Percentiles rank a stretch among this genome's conserved stretches.
These are phyloP conservation scores for Acanthurus lineatus DNA, from an alignment of 2,797 vertebrate species.

Conservation along the genomic window DNA sequence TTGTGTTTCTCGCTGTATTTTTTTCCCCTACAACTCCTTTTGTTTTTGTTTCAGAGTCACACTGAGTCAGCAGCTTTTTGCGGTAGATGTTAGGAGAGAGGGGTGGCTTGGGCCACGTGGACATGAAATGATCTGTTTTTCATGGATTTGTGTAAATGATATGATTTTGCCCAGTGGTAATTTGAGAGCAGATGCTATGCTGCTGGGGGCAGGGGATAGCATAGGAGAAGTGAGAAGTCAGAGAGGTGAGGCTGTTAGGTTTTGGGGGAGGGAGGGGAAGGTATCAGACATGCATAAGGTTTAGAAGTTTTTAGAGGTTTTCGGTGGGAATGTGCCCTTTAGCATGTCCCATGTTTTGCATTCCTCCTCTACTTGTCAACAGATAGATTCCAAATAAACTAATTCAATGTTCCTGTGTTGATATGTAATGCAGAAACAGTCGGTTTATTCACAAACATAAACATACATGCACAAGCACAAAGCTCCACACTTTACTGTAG, in stretches of 20 bases:
- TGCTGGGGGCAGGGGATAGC: slow-evolving; percentile 46
- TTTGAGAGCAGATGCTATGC: slow-evolving; percentile 62
- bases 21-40: slow-evolving; percentile 48
- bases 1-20: slow-evolving; percentile 55
- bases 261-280: slow-evolving; percentile 10
- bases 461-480: background rate
- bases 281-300: slow-evolving; percentile 35
- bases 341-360: slow-evolving; percentile 23
- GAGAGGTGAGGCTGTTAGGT: slow-evolving; percentile 50
- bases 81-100: slow-evolving; percentile 50
- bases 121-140: slow-evolving; percentile 80
- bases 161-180: slow-evolving; percentile 77
- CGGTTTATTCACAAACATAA: background rate
- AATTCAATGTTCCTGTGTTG: background rate
- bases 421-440: slow-evolving; percentile 4
- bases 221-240: slow-evolving; percentile 42
- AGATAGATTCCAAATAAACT: slow-evolving; percentile 54
- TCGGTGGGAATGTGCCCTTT: slow-evolving; percentile 20
- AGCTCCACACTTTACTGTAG: background rate
- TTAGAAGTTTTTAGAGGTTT: slow-evolving; percentile 47
- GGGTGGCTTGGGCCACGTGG: slow-evolving; percentile 63
- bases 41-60: slow-evolving; percentile 76
- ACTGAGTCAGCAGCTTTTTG: slow-evolving; percentile 80
- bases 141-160: slow-evolving; percentile 85
- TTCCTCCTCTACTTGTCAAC: slow-evolving; percentile 45